Evolutionary conservation across 2,888 invertebrate genomes (phyloP), one percentile per base, ranked within the genome.

Genomic region (Candidula unifasciata): DNA sequence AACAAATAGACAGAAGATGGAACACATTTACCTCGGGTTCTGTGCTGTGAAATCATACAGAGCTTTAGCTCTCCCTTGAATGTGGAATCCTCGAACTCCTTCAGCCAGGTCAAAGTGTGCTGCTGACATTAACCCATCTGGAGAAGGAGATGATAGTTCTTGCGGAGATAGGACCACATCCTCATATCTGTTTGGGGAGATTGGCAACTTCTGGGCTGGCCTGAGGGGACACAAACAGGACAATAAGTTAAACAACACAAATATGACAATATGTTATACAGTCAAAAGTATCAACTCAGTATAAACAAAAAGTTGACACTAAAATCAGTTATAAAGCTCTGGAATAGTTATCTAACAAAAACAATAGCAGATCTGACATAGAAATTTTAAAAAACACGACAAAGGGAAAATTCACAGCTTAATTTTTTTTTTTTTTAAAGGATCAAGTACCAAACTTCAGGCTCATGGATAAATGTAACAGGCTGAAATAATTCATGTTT

Each of bases 151-250:
- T 54, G 60, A 64, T 27, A 57, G 77, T 60, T 82, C 69, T 18
- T 52, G 76, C 0, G 73, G 57, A 13, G 30, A 73, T 21, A 35
- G 30, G 21, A 77, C 52, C 27, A 68, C 71, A 92, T 97, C 97
- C 94, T 98, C 98, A 94, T 98, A 98, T 89, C 98, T 96, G 94
- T 98, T 97, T 87, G 97, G 94, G 10, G 98, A 96, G 86, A 98
- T 97, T 71, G 98, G 97, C 21, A 97, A 97, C 94, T 98, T 98
- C 94, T 91, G 91, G 77, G 89, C 88, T 8, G 92, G 91, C 74
- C 93, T 93, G 18, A 89, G 37, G 33, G 27, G n/a, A 30, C 24
- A 54, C 24, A 37, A 30, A 81, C 10, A 30, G 30, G 5, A 60
- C 21, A 54, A 21, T 27, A 30, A 57, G 18, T 18, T 13, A 54